Evolutionary conservation across 2,888 invertebrate species (phyloP), one percentile per base, ranked within the genome.

Genomic region (Petrophora chlorosata): DNA sequence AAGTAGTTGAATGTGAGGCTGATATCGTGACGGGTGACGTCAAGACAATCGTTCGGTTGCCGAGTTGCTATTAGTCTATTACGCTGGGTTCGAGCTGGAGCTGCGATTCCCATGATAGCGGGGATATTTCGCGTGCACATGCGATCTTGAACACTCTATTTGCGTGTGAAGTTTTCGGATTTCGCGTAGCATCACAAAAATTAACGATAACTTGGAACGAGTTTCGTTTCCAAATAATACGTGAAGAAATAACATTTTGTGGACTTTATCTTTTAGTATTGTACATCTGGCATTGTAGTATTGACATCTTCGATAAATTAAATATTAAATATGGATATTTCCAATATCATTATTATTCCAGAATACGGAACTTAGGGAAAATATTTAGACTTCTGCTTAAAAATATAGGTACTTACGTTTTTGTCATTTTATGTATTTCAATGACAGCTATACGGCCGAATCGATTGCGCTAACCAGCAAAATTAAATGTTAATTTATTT

Each of bases 1-100:
- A 10, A 5, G 4, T 25, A 17, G 9, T 22, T 15, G 35, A 34
- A 26, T 42, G 47, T 3, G 49, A 43, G 49, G n/a, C n/a, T 28
- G 43, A 60, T 61, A 79, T 80, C 83, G 82, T 82, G 84, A 80
- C 70, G 74, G 73, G 74, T 74, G 73, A 73, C 77, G 82, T 76
- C 80, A 78, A 64, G 68, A 71, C 79, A 76, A 78, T 81, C 82
- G 82, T 76, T 77, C 70, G 73, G 59, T 58, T 67, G 70, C 64
- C 65, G 35, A 40, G 29, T 40, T 16, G 32, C 16, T 30, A 39
- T 15, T 23, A 22, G n/a, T 5, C 22, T 44, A 67, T 72, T 69
- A 65, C 61, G 63, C 59, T 67, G 67, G 61, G 60, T 64, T 59
- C 60, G 42, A 44, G 43, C 26, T 32, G 42, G 32, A 35, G 56